Base-by-base conservation (phyloP, 2,113 vertebrate species). In the Peromyscus californicus region DNA sequence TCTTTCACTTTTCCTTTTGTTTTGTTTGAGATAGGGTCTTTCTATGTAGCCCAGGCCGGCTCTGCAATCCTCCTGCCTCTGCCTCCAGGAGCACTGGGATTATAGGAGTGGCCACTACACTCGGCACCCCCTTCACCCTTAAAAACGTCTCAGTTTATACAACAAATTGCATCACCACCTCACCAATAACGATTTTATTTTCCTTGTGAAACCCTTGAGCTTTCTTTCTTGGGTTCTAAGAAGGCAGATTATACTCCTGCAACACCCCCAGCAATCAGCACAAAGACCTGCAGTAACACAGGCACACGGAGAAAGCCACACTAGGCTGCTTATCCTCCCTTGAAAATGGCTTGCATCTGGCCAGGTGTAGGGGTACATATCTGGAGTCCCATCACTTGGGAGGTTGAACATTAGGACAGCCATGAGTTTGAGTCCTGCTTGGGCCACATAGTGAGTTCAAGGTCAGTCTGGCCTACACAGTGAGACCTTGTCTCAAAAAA, bases 141-240 rank as follows among this genome's bases (percentile, higher is more conserved):
- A 79, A 76, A 95, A 65, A 48, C 92, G 10, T 83, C n/a, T 92
- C 36, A 89, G 67, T 84, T 90, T 92, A 72, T 51, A 74, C 36
- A 92, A 90, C 57, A 91, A 93, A 91, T 83, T 76, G 45, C 69
- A 59, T 87, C 31, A 74, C 42, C 22, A 51, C 51, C 69, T 45
- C 83, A 88, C 11, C 39, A 24, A 94, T 2, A 70, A 26, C 36
- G 87, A 48, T 90, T 94, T 96, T 67, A 51, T 83, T 91, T 95
- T 95, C 67, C 42, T 42, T 42, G 33, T 17, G 33, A 70, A 95
- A 82, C 26, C 12, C 19, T 69, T 24, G 17, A 65, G 29, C 17
- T 42, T 74, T 87, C 48, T 90, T 80, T 91, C n/a, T 84, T 72
- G 90, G 65, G 72, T 42, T 15, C 36, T 31, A 82, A 65, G 33